Evolutionary conservation across 2,797 vertebrate genomes (phyloP), one percentile per base, ranked within the genome.

Genomic region (Epinephelus coioides): DNA sequence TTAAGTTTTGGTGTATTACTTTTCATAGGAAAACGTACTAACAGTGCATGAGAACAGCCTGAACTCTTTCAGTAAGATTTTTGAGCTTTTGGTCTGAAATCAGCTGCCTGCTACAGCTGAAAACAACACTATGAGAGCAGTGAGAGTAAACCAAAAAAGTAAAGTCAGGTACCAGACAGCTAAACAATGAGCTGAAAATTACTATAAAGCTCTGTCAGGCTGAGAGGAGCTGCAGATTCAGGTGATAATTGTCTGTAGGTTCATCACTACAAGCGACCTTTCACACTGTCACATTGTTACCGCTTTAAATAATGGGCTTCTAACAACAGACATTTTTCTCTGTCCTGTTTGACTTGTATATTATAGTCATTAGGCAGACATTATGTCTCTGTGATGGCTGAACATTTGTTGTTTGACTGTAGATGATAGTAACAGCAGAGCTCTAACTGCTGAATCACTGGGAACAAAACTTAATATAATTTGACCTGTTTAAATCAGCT

Each of bases 331-430:
- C 60, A 60, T 69, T 12, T 56, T 27, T 59, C 61, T 51, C 47
- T 61, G 21, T 51, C 30, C 19, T 47, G 46, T 23, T 54, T 83
- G 65, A 57, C 60, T 64, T 44, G 49, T 70, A 27, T 64, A 61
- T 81, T 44, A 63, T 9, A 21, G 17, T 50, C 70, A 65, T 86
- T 78, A 79, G 66, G 34, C 68, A 6, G 13, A 73, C 51, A 62
- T 66, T 47, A 81, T 63, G 69, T 3, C 15, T 46, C 34, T 73
- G 25, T 69, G 53, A 63, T 66, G 46, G 55, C 53, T 64, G 27
- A 68, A 12, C 23, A 40, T 77, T 64, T 74, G 18, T 46, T 61
- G 11, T 43, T 40, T 1, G 50, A 59, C 19, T 40, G 21, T 27
- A 17, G 38, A 4, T 51, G 63, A 62, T 69, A 47, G 71, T 30